Conservation (phyloP, 2,113 vertebrate genomes). For the Tupaia chinensis region DNA sequence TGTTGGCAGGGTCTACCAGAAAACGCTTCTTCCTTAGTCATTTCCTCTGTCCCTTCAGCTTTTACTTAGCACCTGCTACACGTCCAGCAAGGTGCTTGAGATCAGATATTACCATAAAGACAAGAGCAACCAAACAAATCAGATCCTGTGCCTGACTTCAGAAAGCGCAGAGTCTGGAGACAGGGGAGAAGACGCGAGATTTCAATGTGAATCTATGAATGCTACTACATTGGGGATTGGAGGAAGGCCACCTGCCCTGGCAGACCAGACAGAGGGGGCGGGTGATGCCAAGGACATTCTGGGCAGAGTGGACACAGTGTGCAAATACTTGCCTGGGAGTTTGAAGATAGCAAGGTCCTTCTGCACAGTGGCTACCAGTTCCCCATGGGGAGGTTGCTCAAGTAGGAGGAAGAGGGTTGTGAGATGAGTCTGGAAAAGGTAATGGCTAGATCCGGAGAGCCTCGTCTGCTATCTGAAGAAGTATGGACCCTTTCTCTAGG, state of each 20-base stretch:
- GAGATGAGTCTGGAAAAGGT: neutral
- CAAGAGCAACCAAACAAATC: neutral
- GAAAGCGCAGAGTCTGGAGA: neutral
- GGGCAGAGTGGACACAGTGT: neutral
- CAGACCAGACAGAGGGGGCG: neutral
- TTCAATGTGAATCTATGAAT: neutral
- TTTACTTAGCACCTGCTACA: neutral
- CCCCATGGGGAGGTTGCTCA: rapidly evolving
- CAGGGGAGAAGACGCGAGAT: neutral
- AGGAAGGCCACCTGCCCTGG: neutral
- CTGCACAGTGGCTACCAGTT: neutral
- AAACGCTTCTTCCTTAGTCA: neutral
- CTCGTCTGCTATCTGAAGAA: neutral
- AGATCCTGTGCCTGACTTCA: neutral
- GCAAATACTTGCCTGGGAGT: neutral
- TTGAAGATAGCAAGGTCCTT: neutral
- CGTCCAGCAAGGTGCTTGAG: neutral
- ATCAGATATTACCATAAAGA: neutral
- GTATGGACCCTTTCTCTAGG: neutral
- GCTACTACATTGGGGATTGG: rapidly evolving
- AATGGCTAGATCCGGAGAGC: neutral
- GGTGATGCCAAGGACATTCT: neutral
- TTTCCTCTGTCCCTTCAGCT: neutral
- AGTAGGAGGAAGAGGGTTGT: no score
- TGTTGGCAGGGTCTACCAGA: neutral